Base-by-base conservation (phyloP, 1,140 invertebrate genomes). In the Aphis gossypii region DNA sequence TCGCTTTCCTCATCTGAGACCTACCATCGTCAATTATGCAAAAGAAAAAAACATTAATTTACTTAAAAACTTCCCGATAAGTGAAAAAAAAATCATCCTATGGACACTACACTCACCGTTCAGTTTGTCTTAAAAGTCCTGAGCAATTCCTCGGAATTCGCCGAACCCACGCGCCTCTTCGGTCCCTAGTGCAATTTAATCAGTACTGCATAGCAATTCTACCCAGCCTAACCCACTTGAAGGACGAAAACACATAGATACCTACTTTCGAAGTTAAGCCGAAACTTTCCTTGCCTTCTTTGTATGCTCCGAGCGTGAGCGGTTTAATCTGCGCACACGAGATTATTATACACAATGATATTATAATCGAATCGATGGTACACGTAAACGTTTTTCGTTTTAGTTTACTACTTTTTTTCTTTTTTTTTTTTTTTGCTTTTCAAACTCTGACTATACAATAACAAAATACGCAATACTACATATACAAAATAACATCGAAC, bases 201-300 rank as follows among this genome's bases (percentile, higher is more conserved):
- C 84, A 11, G 84, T 6, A 87, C 11, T 2, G 3, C 1, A 14
- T n/a, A 46, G 11, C 30, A 76, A 76, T n/a, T 30, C 44, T 5
- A 38, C 38, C 44, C 84, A 14, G 14, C 9, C 44, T 44, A 48
- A 86, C 20, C 48, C 48, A 35, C 44, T 46, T 11, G 21, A 89
- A 89, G 23, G n/a, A 41, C 84, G 14, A 89, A 44, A 44, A 11
- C 21, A 89, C 87, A 89, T 54, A n/a, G n/a, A n/a, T 76, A 89
- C n/a, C 21, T 56, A 89, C n/a, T n/a, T 56, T 76, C 30, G 35
- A 41, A 56, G 51, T 54, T 89, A 25, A 35, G 88, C 35, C 1
- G 38, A 89, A 89, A 89, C 48, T 89, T 88, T 89, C 35, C 38
- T 23, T 41, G 51, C 88, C n/a, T 41, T 35, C 9, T 89, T 56